Evolutionary conservation across 2,797 vertebrate genomes (phyloP).

Genomic region (Choloepus didactylus): DNA sequence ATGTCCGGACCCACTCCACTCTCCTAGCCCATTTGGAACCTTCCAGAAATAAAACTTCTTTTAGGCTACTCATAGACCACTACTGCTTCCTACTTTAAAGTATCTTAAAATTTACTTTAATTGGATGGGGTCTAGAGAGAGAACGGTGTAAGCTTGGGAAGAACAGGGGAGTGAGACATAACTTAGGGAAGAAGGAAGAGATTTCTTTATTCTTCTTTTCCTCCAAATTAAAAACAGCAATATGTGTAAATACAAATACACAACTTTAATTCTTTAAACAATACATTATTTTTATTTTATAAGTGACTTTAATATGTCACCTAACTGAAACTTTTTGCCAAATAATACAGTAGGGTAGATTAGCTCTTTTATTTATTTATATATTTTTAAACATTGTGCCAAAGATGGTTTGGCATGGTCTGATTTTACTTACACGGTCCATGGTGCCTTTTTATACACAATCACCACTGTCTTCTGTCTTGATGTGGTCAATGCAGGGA

Average conservation of each 20-base stretch:
- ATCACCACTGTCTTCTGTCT: not conserved
- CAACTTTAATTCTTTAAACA: constrained; percentile 31
- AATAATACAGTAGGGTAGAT: not conserved
- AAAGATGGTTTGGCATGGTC: not conserved
- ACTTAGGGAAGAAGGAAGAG: constrained; percentile 3
- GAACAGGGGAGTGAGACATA: constrained; percentile 1
- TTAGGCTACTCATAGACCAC: constrained; percentile 1
- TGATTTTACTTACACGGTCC: not conserved
- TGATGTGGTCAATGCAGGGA: not conserved
- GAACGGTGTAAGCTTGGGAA: constrained; percentile 10
- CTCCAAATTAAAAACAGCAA: constrained; percentile 26
- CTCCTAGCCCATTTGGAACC: constrained; percentile 8
- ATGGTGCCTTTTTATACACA: not conserved
- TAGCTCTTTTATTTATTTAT: not conserved
- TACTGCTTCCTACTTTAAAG: constrained; percentile 62
- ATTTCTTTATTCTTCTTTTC: not conserved
- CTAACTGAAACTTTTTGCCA: not conserved
- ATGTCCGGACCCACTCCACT: not conserved
- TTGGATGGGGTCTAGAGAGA: constrained; percentile 55
- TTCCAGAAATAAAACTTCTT: constrained; percentile 48
- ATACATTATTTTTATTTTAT: not conserved
- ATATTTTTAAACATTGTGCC: not conserved
- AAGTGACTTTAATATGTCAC: not conserved
- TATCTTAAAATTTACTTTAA: constrained; percentile 63
- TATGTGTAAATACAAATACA: not conserved